Percentiles rank a stretch among this genome's conserved stretches.
Conservation (phyloP, 2,113 vertebrate species). For the Elaphurus davidianus region DNA sequence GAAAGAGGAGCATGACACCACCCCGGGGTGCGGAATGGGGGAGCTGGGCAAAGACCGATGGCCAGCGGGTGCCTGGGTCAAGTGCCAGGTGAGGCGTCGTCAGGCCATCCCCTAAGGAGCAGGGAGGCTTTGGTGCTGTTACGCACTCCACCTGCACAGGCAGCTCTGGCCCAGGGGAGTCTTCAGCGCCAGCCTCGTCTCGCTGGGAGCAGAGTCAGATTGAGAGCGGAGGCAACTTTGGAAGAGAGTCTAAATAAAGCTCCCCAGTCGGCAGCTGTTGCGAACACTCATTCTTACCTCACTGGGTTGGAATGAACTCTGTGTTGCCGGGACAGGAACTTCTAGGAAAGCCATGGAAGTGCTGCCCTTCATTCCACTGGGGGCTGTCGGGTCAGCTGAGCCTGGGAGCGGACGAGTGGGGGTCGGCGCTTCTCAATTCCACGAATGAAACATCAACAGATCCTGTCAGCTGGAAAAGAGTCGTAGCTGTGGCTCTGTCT, state of each 20-base stretch:
- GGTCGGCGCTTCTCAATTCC: neutral
- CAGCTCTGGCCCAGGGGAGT: neutral
- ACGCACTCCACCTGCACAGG: neutral
- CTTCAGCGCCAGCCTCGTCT: neutral
- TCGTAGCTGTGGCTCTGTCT: neutral
- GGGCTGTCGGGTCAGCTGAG: neutral
- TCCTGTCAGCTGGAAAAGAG: neutral
- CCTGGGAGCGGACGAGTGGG: neutral
- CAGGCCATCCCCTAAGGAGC: neutral
- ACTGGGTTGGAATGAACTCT: neutral
- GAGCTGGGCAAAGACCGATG: neutral
- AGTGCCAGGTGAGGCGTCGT: neutral
- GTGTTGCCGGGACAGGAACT: neutral
- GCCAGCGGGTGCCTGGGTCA: neutral
- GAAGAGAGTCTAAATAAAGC: constrained; percentile 41
- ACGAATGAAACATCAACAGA: neutral
- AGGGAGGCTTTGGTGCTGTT: neutral
- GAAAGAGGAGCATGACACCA: neutral
- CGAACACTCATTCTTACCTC: neutral
- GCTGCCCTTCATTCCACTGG: neutral
- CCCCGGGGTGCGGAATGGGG: fast-evolving
- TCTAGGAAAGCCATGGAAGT: neutral
- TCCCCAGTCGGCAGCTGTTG: neutral
- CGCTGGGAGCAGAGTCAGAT: neutral
- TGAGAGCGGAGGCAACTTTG: neutral